Evolutionary conservation across 2,113 vertebrate species (phyloP).

Genomic region (Pelmatolapia mariae): DNA sequence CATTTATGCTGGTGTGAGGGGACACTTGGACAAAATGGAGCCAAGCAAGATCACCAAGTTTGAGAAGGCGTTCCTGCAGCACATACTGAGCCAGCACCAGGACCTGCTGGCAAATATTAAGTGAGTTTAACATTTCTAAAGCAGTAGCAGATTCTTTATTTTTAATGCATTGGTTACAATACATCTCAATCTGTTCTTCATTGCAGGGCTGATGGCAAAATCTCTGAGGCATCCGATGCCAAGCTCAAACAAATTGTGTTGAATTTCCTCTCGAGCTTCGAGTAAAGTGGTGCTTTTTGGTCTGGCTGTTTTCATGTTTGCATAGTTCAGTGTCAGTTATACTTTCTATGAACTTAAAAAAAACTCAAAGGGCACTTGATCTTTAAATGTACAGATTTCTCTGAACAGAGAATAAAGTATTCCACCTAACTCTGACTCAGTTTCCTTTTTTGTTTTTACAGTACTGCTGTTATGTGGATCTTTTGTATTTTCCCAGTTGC

Average conservation of each 20-base stretch:
- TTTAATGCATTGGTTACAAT: not conserved
- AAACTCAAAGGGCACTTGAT: conserved; percentile 44
- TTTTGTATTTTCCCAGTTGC: not conserved
- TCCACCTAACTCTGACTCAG: not conserved
- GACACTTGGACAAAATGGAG: conserved; percentile 93
- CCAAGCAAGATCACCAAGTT: conserved; percentile 97
- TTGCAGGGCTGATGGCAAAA: conserved; percentile 86
- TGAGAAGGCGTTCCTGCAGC: conserved; percentile 88
- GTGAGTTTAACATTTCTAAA: conserved; percentile 53
- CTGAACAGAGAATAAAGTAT: conserved; percentile 61
- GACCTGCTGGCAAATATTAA: conserved; percentile 81
- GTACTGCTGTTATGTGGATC: not conserved
- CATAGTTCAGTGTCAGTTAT: conserved; percentile 24
- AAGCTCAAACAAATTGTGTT: conserved; percentile 90
- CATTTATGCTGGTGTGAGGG: conserved; percentile 94
- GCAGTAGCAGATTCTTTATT: not conserved
- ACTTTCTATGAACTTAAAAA: conserved; percentile 46
- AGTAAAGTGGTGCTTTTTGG: conserved; percentile 15
- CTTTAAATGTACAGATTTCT: conserved; percentile 64
- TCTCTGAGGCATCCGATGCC: conserved; percentile 84
- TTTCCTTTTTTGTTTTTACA: not conserved
- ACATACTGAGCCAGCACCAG: conserved; percentile 88
- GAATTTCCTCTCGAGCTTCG: conserved; percentile 78
- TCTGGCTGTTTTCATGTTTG: conserved; percentile 36
- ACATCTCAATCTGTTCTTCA: not conserved